A percentile compares a stretch with the other conserved stretches of the same genome.
Conservation (phyloP, 1,140 invertebrate species). For the Popillia japonica region DNA sequence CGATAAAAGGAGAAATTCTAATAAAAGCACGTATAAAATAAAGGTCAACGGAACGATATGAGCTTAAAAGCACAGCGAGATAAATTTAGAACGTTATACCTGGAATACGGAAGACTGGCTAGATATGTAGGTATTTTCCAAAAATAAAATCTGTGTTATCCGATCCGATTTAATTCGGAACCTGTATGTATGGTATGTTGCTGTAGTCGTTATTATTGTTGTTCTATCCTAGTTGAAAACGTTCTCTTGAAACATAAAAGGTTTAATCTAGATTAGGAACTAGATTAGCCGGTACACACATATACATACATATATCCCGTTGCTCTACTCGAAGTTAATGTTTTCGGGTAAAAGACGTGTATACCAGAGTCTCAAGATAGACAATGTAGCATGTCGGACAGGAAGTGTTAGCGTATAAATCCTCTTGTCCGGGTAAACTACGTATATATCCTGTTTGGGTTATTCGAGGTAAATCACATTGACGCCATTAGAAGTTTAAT, state of each 20-base stretch:
- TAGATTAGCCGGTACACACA: background rate
- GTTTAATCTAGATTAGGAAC: background rate
- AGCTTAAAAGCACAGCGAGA: no score
- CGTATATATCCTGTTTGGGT: background rate
- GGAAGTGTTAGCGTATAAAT: slow-evolving; percentile 11
- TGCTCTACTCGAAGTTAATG: background rate
- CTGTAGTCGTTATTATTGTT: background rate
- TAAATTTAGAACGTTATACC: no score
- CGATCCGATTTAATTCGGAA: background rate
- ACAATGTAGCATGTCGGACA: background rate
- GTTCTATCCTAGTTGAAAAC: background rate
- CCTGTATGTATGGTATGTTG: no score
- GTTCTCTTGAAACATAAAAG: background rate
- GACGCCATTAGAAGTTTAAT: background rate
- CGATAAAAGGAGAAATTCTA: no score
- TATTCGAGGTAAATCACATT: background rate
- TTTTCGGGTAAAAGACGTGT: background rate
- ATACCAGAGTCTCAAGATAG: background rate
- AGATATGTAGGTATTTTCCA: no score
- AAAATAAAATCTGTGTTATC: no score
- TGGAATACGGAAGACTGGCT: no score
- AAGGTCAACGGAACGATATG: no score
- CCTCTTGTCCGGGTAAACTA: background rate
- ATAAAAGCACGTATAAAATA: no score
- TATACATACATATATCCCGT: background rate